A percentile compares a stretch with the other conserved stretches of the same genome.
Conservation (phyloP, 2,113 vertebrate species). For the Notarius quadriscutis region DNA sequence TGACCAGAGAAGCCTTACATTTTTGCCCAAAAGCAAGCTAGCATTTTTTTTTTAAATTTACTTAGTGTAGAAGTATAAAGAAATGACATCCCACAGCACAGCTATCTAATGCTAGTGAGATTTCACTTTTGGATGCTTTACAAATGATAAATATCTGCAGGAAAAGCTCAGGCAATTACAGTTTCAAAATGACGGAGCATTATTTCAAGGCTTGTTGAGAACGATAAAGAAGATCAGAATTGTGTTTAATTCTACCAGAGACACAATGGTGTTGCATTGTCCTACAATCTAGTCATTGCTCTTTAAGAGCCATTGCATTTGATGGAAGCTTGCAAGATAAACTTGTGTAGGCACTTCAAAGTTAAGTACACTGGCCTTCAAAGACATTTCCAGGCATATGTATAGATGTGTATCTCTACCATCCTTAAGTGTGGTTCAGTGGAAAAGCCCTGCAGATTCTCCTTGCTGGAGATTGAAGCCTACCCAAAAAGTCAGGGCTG, state of each 20-base stretch:
- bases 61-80: background rate
- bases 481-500: constrained; percentile 3
- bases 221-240: background rate
- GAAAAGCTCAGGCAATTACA: background rate
- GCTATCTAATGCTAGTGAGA: background rate
- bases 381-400: constrained; percentile 17
- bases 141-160: background rate
- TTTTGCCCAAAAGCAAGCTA: background rate
- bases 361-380: constrained; percentile 26
- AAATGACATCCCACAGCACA: background rate
- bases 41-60: background rate
- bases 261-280: background rate
- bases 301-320: constrained; percentile 14
- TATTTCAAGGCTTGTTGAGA: constrained; percentile 14
- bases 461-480: background rate
- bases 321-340: constrained; percentile 34
- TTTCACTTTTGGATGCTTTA: background rate
- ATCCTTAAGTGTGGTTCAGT: constrained; percentile 10
- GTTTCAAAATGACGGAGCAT: background rate
- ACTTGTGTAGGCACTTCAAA: constrained; percentile 51
- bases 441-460: constrained; percentile 29
- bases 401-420: constrained; percentile 33
- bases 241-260: background rate
- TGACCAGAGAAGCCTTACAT: background rate
- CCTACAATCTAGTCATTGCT: background rate